phyloP scores from a whole-genome alignment of 2,888 invertebrate species.

The Tipula lateralis region DNA sequence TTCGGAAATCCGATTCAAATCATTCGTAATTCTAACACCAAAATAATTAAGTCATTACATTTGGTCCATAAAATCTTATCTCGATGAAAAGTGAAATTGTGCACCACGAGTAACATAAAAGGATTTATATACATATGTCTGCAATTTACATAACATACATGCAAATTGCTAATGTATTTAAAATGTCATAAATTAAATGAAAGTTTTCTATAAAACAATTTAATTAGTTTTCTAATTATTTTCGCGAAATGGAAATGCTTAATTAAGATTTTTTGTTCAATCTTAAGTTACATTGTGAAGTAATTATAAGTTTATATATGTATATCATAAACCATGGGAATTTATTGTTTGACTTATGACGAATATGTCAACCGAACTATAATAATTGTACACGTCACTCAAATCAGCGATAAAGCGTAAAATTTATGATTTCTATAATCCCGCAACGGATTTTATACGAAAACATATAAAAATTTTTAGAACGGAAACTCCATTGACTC shows the following conservation, averaged over 20 bases:
- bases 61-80: not conserved
- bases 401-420: not conserved
- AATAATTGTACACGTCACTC: not conserved
- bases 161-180: not conserved
- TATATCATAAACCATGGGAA: not conserved
- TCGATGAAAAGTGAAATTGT: not conserved
- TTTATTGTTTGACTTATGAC: not conserved
- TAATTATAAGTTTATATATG: not conserved
- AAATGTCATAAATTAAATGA: not conserved
- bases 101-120: not conserved
- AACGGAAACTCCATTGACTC: constrained; percentile 5
- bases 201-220: not conserved
- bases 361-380: not conserved
- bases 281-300: not conserved
- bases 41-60: not conserved
- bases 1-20: not conserved
- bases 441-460: not conserved
- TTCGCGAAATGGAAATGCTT: not conserved
- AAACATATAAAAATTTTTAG: not conserved
- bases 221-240: constrained; percentile 19
- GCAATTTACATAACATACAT: not conserved
- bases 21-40: not conserved
- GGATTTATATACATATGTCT: not conserved
- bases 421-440: constrained; percentile 11
- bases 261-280: not conserved